These are phyloP conservation scores for Luidia sarsii DNA, from an alignment of 53 echinoderm and acorn worm species.

Conservation along the genomic window DNA sequence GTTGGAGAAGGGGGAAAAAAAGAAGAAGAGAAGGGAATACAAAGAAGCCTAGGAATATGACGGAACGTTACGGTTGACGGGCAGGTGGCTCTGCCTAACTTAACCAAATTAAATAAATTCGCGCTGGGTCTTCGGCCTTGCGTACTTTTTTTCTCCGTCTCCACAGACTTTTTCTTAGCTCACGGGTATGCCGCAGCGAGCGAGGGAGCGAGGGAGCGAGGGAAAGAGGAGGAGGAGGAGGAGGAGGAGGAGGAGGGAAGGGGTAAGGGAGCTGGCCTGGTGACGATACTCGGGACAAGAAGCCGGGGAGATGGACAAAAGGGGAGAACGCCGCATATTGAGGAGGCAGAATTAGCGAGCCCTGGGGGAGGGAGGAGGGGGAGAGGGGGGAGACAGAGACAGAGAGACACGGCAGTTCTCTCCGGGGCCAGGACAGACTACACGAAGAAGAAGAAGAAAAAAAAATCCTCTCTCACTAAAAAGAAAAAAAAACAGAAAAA, in stretches of 20 bases:
- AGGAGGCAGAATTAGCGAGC: constrained; percentile 24
- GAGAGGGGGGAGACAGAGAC: background rate
- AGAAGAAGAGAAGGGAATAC: background rate
- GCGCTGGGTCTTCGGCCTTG: constrained; percentile 61
- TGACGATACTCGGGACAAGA: constrained; percentile 5
- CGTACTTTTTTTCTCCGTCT: too few relatives aligned
- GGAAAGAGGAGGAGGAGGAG: background rate
- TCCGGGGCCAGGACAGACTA: too few relatives aligned
- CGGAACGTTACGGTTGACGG: constrained; percentile 25
- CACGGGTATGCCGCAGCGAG: constrained; percentile 10
- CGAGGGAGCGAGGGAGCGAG: background rate
- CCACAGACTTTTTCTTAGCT: constrained; percentile 40
- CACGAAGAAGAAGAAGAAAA: too few relatives aligned
- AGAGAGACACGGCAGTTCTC: background rate
- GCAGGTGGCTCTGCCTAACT: constrained; percentile 61
- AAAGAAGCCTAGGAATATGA: constrained; percentile 5
- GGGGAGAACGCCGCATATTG: background rate
- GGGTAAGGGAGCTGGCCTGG: too few relatives aligned
- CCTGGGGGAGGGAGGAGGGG: constrained; percentile 19
- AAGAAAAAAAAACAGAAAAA: too few relatives aligned
- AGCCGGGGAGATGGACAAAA: background rate
- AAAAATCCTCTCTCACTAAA: too few relatives aligned
- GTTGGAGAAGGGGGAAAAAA: background rate
- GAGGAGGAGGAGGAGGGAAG: too few relatives aligned
- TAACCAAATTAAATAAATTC: constrained; percentile 83